Evolutionary conservation across 92 coral and sea anemone genomes (phyloP), one percentile per base, ranked within the genome.

Genomic region (Porites evermanni): DNA sequence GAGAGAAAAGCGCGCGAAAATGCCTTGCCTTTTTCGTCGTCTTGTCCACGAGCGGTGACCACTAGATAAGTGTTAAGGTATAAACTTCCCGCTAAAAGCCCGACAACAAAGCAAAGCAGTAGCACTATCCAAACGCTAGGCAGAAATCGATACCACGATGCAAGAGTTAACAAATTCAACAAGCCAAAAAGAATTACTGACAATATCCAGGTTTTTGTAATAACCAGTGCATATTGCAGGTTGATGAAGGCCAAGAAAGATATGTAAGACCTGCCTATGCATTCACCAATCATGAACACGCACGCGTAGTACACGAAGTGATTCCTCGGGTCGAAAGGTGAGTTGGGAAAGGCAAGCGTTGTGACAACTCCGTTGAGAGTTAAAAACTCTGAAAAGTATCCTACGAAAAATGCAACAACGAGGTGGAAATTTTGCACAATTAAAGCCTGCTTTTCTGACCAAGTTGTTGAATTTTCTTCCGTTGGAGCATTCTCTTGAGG

Each of bases 1-100:
- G 91, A 88, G 18, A 90, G 91, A 87, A 94, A 91, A 86, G 98
- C 95, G 92, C 98, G 98, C 81, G 95, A 92, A 91, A 94, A 94
- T 69, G 93, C 95, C 53, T 82, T 78, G 52, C 89, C 85, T 52
- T 84, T 70, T 72, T 77, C 77, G 63, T 67, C 69, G 68, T 89
- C 87, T 79, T 84, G n/a, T 38, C 79, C 65, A 53, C 81, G 5
- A 86, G 89, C 78, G 1, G 78, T 10, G 8, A 91, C 91, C 64
- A 86, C 84, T 7, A 91, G 87, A 74, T 70, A 94, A 0, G 98
- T 92, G 68, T 94, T 94, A 6, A 86, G 90, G 74, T 90, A 93
- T 18, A 91, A 87, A 18, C 90, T 88, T 16, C 98, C 98, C 3
- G 93, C 92, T 71, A 74, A 56, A 38, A 89, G 73, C 20, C 98